Evolutionary conservation across 2,113 vertebrate species (phyloP), one percentile per base, ranked within the genome.

Genomic region (Corynorhinus townsendii): DNA sequence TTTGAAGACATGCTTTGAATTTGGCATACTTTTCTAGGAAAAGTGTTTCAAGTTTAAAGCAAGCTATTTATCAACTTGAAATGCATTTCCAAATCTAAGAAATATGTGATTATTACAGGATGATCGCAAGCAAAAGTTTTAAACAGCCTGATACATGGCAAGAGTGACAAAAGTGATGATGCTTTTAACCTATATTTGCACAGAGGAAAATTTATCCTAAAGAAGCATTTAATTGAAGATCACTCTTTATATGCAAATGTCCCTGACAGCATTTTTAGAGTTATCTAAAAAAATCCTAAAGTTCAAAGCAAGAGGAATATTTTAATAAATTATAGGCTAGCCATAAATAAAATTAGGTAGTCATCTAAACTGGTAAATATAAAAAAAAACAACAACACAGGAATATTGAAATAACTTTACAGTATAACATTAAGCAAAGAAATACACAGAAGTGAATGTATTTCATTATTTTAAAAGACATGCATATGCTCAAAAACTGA

Each of bases 51-150:
- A 62, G 14, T 91, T 54, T 79, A 93, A 93, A 95, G 56, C 28
- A 92, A 47, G 28, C 14, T 85, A 92, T 83, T 90, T 93, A 68
- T 93, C 66, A 95, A 73, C 11, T 76, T 79, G 64, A 95, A 83
- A 88, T 38, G 43, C 6, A 93, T 75, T 89, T 86, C 7, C 52
- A 93, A 90, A 93, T 82, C 82, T 94, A 73, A 90, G 30, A 80
- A 90, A 92, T 59, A 33, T 1, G 38, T 68, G 49, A 90, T 92
- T 87, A 90, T 38, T 77, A 77, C 7, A 84, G 43, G 59, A 82
- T 85, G 33, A 95, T 4, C 68, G 0, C 20, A 54, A 84, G 38
- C 35, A 28, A 52, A 81, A 45, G 5, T 73, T 87, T 92, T 77
- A 81, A 92, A 80, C 4, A 80, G 3, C 7, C n/a, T 69, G 16